These are phyloP conservation scores for Eilema griseolum DNA, from an alignment of 2,888 invertebrate genomes.

Conservation along the genomic window DNA sequence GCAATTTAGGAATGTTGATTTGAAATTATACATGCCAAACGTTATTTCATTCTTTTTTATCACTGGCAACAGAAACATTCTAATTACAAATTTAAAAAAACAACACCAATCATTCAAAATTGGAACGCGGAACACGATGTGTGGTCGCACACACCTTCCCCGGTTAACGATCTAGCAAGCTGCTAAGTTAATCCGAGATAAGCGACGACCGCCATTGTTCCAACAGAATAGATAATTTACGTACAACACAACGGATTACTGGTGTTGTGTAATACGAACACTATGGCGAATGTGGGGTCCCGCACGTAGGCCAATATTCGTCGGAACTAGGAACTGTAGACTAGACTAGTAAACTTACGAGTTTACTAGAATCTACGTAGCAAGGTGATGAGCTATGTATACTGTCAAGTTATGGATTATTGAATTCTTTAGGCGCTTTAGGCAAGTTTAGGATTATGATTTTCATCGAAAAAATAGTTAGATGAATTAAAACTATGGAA, in stretches of 20 bases:
- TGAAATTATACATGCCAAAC: too few species aligned
- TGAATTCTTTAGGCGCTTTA: too few species aligned
- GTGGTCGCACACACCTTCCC: slow-evolving; percentile 59
- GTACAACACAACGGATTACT: slow-evolving; percentile 57
- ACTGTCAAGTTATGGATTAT: not conserved
- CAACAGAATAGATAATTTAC: slow-evolving; percentile 70
- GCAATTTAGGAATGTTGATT: too few species aligned
- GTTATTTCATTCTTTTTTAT: too few species aligned
- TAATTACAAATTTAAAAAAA: slow-evolving; percentile 23
- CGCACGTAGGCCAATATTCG: slow-evolving; percentile 21
- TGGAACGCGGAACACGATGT: slow-evolving; percentile 61
- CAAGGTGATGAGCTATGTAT: not conserved
- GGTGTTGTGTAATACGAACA: slow-evolving; percentile 48
- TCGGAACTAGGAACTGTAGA: slow-evolving; percentile 19
- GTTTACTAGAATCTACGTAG: not conserved
- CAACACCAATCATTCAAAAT: slow-evolving; percentile 49
- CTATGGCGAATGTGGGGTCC: slow-evolving; percentile 26
- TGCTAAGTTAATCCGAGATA: slow-evolving; percentile 66
- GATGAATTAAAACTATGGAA: too few species aligned
- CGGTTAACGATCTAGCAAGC: slow-evolving; percentile 36
- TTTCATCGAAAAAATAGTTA: too few species aligned
- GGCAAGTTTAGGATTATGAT: too few species aligned
- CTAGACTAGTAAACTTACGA: not conserved
- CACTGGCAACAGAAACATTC: not conserved
- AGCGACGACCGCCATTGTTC: slow-evolving; percentile 62